These are phyloP conservation scores for Idaea straminata DNA, from an alignment of 2,888 invertebrate species.

Conservation along the genomic window DNA sequence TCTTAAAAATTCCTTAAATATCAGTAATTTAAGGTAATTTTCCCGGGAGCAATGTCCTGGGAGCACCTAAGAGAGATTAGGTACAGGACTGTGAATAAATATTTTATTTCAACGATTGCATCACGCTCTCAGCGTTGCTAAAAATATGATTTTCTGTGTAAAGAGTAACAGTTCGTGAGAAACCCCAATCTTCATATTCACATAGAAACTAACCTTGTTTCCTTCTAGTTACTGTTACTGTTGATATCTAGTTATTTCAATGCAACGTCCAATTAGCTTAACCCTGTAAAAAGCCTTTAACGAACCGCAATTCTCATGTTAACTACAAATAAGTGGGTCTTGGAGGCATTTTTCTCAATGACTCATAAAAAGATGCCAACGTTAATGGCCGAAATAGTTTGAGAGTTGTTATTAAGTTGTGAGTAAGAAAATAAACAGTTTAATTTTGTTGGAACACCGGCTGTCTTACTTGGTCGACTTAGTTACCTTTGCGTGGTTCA, in stretches of 20 bases:
- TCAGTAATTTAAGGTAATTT: too few relatives aligned
- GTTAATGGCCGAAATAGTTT: background rate
- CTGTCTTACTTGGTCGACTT: too few relatives aligned
- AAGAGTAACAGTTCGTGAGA: conserved; percentile 20
- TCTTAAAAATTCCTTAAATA: too few relatives aligned
- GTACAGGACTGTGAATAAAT: background rate
- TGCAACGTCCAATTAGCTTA: conserved; percentile 26
- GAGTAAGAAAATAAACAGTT: too few relatives aligned
- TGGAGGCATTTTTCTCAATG: conserved; percentile 17
- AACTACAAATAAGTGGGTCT: background rate
- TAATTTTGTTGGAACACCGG: too few relatives aligned
- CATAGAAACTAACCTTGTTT: conserved; percentile 9
- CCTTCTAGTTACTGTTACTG: conserved; percentile 22
- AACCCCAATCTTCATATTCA: conserved; percentile 15
- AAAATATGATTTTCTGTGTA: background rate
- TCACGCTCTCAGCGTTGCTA: background rate
- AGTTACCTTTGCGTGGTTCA: too few relatives aligned
- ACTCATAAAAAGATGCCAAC: conserved; percentile 22
- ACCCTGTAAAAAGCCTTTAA: conserved; percentile 24
- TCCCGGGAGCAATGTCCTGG: too few relatives aligned
- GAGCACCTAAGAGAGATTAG: too few relatives aligned
- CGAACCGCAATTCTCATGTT: conserved; percentile 14
- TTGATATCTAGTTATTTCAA: conserved; percentile 24
- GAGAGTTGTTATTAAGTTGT: background rate
- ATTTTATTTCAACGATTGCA: background rate